Conservation (phyloP, 1,140 invertebrate species). For the Cardiocondyla obscurior region DNA sequence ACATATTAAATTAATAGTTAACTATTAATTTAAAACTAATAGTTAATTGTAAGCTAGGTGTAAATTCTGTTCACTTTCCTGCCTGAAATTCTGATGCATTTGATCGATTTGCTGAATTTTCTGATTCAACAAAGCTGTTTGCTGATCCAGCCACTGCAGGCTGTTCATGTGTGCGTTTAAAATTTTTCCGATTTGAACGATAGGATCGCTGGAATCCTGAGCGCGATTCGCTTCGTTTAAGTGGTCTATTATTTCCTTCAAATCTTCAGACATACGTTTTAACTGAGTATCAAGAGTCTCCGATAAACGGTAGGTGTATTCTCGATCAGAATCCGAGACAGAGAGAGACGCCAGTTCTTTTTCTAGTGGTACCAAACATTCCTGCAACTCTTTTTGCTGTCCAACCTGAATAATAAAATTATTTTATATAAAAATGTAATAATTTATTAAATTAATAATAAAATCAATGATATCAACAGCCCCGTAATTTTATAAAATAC, state of each 20-base stretch:
- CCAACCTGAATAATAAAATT: slow-evolving; percentile 80
- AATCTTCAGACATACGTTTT: slow-evolving; percentile 96
- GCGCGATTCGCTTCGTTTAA: slow-evolving; percentile 94
- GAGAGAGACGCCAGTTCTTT: slow-evolving; percentile 89
- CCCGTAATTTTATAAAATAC: too few relatives aligned
- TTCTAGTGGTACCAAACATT: slow-evolving; percentile 93
- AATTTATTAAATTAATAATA: too few relatives aligned
- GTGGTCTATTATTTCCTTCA: slow-evolving; percentile 97
- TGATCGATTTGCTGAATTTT: slow-evolving; percentile 93
- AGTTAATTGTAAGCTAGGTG: slow-evolving; percentile 84
- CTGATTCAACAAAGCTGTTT: slow-evolving; percentile 89
- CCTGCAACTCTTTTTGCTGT: slow-evolving; percentile 96
- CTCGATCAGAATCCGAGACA: slow-evolving; percentile 93
- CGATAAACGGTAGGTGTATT: slow-evolving; percentile 93
- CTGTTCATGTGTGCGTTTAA: slow-evolving; percentile 98
- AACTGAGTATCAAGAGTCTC: slow-evolving; percentile 96
- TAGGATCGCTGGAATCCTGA: slow-evolving; percentile 93
- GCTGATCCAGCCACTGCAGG: slow-evolving; percentile 95
- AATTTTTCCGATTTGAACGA: slow-evolving; percentile 96
- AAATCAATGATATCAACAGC: too few relatives aligned
- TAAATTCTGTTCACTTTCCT: slow-evolving; percentile 90
- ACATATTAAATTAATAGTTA: slow-evolving; percentile 51
- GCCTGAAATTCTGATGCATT: slow-evolving; percentile 90
- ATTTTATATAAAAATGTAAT: background rate
- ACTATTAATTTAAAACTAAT: slow-evolving; percentile 72